phyloP scores from a whole-genome alignment of 2,113 vertebrate genomes.

The Sinocyclocheilus anophthalmus region DNA sequence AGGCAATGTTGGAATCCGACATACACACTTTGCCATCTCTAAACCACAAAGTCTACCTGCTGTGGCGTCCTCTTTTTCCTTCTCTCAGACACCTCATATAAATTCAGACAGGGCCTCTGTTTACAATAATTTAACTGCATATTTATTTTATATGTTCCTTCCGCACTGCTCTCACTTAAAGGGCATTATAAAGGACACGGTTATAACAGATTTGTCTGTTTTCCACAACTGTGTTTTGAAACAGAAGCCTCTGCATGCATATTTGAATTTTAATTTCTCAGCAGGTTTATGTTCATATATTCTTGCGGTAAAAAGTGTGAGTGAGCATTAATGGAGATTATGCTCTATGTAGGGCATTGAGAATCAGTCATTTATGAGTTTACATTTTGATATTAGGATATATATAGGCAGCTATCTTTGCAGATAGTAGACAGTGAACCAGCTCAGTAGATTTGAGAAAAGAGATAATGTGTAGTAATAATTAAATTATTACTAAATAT shows the following conservation, averaged over 20 bases:
- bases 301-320: background rate
- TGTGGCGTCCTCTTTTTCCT: conserved; percentile 56
- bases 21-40: conserved; percentile 62
- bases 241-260: background rate
- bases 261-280: background rate
- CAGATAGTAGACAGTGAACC: background rate
- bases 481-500: background rate
- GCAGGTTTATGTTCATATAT: background rate
- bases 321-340: background rate
- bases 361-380: background rate
- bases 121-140: conserved; percentile 57
- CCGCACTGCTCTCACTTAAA: conserved; percentile 1
- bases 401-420: background rate
- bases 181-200: background rate
- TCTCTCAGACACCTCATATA: conserved; percentile 67
- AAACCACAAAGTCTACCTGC: conserved; percentile 55
- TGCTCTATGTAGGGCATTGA: background rate
- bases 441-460: background rate
- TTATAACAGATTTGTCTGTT: background rate
- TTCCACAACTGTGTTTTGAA: background rate
- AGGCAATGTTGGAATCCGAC: conserved; percentile 65
- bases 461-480: background rate
- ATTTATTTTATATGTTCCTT: conserved; percentile 46
- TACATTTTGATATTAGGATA: background rate
- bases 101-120: conserved; percentile 49